These are phyloP conservation scores for Lymantria monacha DNA, from an alignment of 2,888 invertebrate genomes.

Conservation along the genomic window DNA sequence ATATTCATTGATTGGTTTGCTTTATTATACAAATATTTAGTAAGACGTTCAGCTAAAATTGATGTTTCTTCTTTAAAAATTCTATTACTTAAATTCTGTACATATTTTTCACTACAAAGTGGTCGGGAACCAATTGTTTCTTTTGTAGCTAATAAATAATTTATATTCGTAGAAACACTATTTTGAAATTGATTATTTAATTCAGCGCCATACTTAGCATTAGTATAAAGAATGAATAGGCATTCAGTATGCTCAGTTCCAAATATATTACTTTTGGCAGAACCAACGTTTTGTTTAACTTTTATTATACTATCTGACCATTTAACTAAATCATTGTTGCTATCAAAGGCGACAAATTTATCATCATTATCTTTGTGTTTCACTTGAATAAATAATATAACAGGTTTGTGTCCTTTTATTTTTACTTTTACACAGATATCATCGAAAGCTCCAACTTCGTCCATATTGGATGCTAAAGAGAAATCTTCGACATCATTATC, in stretches of 20 bases:
- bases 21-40: conserved; percentile 7
- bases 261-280: conserved; percentile 2
- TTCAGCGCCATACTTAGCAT: conserved; percentile 6
- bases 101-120: conserved; percentile 6
- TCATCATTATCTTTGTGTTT: too few relatives aligned
- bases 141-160: conserved; percentile 18
- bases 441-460: conserved; percentile 24
- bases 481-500: conserved; percentile 18
- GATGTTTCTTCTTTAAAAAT: conserved; percentile 13
- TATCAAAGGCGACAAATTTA: too few relatives aligned
- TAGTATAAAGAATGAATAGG: conserved; percentile 25
- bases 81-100: conserved; percentile 12
- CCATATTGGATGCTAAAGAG: conserved; percentile 22
- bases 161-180: neutral
- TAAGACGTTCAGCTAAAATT: conserved; percentile 10
- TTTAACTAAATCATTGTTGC: too few relatives aligned
- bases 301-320: conserved; percentile 10
- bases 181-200: conserved; percentile 1
- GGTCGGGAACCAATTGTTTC: conserved; percentile 4
- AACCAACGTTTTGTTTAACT: conserved; percentile 12
- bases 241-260: conserved; percentile 11
- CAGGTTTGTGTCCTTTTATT: conserved; percentile 9
- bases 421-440: conserved; percentile 24
- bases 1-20: conserved; percentile 3
- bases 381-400: too few relatives aligned